Conservation (phyloP, 2,888 invertebrate species). For the Abrostola tripartita region DNA sequence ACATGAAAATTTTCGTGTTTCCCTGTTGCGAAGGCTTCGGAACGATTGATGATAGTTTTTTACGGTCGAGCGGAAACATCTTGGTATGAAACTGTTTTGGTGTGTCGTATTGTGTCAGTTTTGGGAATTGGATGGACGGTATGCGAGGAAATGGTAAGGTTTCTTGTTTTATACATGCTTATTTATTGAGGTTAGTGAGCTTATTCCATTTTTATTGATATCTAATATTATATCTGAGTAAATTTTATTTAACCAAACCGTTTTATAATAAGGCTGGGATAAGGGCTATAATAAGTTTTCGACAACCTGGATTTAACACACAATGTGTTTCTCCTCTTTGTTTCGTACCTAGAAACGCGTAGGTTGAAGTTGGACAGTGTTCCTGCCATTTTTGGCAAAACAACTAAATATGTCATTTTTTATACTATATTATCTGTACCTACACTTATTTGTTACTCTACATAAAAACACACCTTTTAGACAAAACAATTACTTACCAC, state of each 20-base stretch:
- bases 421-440: too few relatives aligned
- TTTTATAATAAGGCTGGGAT: too few relatives aligned
- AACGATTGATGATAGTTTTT: conserved; percentile 49
- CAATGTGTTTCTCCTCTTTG: too few relatives aligned
- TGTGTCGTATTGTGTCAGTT: conserved; percentile 13
- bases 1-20: conserved; percentile 62
- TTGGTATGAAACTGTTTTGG: conserved; percentile 37
- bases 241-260: too few relatives aligned
- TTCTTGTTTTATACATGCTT: neutral
- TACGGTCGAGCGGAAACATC: conserved; percentile 36
- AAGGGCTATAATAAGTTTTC: too few relatives aligned
- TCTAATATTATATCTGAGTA: too few relatives aligned
- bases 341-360: too few relatives aligned
- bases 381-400: too few relatives aligned
- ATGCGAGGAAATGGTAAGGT: neutral
- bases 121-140: neutral
- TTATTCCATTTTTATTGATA: too few relatives aligned
- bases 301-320: too few relatives aligned
- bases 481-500: conserved; percentile 15
- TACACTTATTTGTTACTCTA: neutral
- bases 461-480: neutral
- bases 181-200: neutral
- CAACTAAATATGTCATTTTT: too few relatives aligned
- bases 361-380: too few relatives aligned
- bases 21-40: conserved; percentile 47